A percentile compares a stretch with the other conserved stretches of the same genome.
phyloP scores from a whole-genome alignment of 2,113 vertebrate species.

The Phylloscopus trochiloides region DNA sequence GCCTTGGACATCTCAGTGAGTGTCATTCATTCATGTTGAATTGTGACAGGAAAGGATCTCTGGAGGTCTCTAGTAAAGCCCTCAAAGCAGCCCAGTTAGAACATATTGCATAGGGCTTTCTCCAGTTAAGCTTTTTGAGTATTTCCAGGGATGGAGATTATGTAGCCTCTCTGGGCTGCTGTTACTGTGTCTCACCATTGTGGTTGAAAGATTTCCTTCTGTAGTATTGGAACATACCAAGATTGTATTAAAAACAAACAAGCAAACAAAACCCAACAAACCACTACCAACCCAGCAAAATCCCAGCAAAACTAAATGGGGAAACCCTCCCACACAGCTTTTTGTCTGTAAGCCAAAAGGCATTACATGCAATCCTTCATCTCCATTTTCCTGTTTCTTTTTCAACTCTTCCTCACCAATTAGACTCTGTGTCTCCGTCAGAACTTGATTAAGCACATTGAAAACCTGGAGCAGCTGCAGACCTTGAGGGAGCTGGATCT shows the following conservation, averaged over 20 bases:
- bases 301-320: neutral
- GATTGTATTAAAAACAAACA: neutral
- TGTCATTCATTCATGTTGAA: too few relatives aligned
- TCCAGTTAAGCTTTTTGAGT: neutral
- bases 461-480: conserved; percentile 88
- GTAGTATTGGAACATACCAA: neutral
- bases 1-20: too few relatives aligned
- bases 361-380: neutral
- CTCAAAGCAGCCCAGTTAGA: neutral
- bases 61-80: neutral
- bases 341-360: neutral
- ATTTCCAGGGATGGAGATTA: neutral
- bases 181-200: neutral
- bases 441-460: conserved; percentile 93
- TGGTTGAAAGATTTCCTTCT: neutral
- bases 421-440: conserved; percentile 95
- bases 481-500: conserved; percentile 90
- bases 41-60: neutral
- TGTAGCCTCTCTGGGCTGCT: neutral
- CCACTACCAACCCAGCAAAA: neutral
- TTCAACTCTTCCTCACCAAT: neutral
- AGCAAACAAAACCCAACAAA: neutral
- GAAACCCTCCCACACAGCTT: accelerated
- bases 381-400: neutral
- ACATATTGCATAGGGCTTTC: neutral